Evolutionary conservation across 2,113 vertebrate species (phyloP).

Genomic region (Rhynchopsitta pachyrhyncha): DNA sequence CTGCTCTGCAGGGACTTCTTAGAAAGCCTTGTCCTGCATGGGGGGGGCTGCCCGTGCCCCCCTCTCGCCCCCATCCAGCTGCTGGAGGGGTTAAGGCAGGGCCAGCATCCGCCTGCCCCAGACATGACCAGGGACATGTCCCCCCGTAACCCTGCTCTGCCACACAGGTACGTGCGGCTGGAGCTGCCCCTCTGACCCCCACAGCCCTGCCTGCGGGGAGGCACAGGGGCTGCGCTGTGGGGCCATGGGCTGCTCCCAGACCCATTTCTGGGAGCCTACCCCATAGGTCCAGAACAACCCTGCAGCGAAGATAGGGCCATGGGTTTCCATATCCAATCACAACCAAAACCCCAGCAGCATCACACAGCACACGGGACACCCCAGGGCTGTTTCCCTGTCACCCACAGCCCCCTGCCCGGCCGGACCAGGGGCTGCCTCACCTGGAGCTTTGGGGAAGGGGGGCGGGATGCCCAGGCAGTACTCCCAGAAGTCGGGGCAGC

Average conservation of each 20-base stretch:
- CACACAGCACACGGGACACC: rapidly evolving
- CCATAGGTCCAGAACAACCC: rapidly evolving
- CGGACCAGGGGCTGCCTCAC: neutral
- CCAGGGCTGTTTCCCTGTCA: neutral
- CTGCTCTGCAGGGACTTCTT: neutral
- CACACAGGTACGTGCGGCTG: rapidly evolving
- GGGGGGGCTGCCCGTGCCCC: neutral
- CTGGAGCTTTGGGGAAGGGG: slow-evolving; percentile 66
- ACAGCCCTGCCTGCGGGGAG: neutral
- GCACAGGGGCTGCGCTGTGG: rapidly evolving
- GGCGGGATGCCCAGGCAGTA: slow-evolving; percentile 87
- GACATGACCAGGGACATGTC: neutral
- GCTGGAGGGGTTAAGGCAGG: neutral
- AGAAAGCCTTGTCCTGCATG: slow-evolving; percentile 1
- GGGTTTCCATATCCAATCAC: rapidly evolving
- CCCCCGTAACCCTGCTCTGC: neutral
- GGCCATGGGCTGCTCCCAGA: neutral
- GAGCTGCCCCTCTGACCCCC: neutral
- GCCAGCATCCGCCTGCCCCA: slow-evolving; percentile 6
- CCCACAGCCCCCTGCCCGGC: rapidly evolving
- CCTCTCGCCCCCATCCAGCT: neutral
- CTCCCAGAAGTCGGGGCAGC: slow-evolving; percentile 97
- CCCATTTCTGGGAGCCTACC: neutral
- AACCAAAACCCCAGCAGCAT: neutral
- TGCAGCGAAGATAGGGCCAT: rapidly evolving